Evolutionary conservation across 2,797 vertebrate genomes (phyloP).

Genomic region (Anolis apletophallus): DNA sequence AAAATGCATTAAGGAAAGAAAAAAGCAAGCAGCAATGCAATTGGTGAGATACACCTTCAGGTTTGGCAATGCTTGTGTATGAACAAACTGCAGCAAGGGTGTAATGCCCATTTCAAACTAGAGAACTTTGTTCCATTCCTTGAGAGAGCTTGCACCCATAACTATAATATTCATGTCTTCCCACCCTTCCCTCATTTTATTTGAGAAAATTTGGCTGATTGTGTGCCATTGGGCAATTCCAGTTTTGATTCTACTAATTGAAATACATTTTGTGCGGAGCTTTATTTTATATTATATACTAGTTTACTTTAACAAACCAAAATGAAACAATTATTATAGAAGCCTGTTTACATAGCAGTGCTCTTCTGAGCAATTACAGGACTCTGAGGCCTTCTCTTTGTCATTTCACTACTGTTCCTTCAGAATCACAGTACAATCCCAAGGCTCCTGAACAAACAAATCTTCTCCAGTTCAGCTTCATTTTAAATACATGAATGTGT

Average conservation of each 20-base stretch:
- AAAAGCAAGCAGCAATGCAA: not conserved
- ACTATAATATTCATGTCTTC: slow-evolving; percentile 13
- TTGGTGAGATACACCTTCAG: not conserved
- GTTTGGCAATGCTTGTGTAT: not conserved
- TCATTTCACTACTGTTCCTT: slow-evolving; percentile 44
- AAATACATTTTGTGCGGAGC: slow-evolving; percentile 1
- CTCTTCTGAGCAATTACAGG: slow-evolving; percentile 10
- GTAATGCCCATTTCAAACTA: not conserved
- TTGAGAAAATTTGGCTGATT: slow-evolving; percentile 4
- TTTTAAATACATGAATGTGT: slow-evolving; percentile 42
- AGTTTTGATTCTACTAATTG: not conserved
- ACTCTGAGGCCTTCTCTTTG: not conserved
- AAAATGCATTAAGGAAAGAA: too few relatives aligned
- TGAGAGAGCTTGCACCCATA: not conserved
- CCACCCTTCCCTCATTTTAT: not conserved
- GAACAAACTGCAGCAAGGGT: not conserved
- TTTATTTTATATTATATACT: not conserved
- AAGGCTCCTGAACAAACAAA: slow-evolving; percentile 20
- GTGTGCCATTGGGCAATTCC: not conserved
- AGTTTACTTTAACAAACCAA: slow-evolving; percentile 24
- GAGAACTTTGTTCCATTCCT: not conserved
- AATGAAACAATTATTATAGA: slow-evolving; percentile 1
- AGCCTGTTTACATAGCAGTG: slow-evolving; percentile 14
- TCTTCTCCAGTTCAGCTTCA: slow-evolving; percentile 20
- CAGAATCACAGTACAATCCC: slow-evolving; percentile 31